phyloP scores from a whole-genome alignment of 92 coral and sea anemone species.

The Porites evermanni region DNA sequence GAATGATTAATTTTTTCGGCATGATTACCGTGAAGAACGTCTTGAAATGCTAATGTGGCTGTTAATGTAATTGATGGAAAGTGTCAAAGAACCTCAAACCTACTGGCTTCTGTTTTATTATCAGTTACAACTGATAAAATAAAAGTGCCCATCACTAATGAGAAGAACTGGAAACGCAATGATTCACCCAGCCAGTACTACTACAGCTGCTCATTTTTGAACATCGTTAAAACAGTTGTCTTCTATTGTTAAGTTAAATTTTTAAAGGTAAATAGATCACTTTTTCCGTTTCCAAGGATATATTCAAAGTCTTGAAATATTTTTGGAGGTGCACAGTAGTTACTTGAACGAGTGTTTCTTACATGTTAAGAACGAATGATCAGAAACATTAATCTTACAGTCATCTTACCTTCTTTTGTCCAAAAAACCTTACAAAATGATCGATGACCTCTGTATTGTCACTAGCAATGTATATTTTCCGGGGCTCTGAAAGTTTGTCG shows the following conservation, averaged over 20 bases:
- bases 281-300: no score
- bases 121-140: no score
- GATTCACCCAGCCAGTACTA: no score
- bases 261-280: no score
- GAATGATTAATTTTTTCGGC: neutral
- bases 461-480: conserved; percentile 73
- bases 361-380: neutral
- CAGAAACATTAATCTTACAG: neutral
- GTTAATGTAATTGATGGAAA: neutral
- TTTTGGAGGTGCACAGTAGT: neutral
- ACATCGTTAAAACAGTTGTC: no score
- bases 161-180: no score
- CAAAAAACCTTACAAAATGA: conserved; percentile 64
- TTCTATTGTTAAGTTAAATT: no score
- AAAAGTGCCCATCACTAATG: no score
- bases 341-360: neutral
- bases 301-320: no score
- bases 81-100: neutral
- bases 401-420: conserved; percentile 34
- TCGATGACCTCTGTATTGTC: conserved; percentile 70
- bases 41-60: neutral
- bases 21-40: neutral
- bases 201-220: no score
- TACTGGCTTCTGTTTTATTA: no score
- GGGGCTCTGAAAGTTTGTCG: conserved; percentile 57